Base-by-base conservation (phyloP, 2,888 invertebrate genomes). In the Fissipunctia ypsillon region DNA sequence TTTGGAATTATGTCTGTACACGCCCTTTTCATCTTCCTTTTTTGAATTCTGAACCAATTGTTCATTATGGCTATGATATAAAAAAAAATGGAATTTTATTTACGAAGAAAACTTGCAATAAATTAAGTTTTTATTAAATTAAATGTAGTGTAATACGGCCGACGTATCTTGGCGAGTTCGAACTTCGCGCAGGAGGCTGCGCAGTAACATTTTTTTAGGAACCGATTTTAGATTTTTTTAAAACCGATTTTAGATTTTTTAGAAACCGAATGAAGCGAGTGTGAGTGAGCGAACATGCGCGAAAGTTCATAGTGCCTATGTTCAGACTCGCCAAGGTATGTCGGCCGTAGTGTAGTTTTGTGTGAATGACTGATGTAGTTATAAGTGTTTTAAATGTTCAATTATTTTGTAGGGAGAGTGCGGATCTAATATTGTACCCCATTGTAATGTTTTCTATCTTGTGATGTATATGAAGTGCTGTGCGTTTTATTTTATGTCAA, bases 401-500 rank as follows among this genome's bases (percentile, higher is more conserved):
- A 87, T 85, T 85, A 86, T 84, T 87, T 79, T 83, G 84, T 85
- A 78, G 81, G 48, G 56, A 74, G 73, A 75, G 78, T 84, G 77
- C 76, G 60, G 78, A 84, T 81, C 83, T 85, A 78, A 81, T 65
- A 45, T 71, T 76, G 69, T 83, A 84, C 83, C 76, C 84, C 75
- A 86, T 77, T 84, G 81, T 88, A 86, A 85, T 89, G 85, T 90
- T 90, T 85, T 85, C 84, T 89, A 88, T 78, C 69, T 89, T 85
- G 84, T 88, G 84, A 88, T 89, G 88, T 89, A 77, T 85, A 86
- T 83, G 83, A 88, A 90, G 86, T 89, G 89, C 87, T 90, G 89
- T 90, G 90, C 85, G 87, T 88, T 88, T 86, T 81, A 81, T 80
- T 88, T 88, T 87, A 82, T 88, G 87, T 89, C 81, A 87, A 85